These are phyloP conservation scores for Strongylocentrotus purpuratus DNA, from an alignment of 35 echinoderm and acorn worm genomes.

Conservation along the genomic window DNA sequence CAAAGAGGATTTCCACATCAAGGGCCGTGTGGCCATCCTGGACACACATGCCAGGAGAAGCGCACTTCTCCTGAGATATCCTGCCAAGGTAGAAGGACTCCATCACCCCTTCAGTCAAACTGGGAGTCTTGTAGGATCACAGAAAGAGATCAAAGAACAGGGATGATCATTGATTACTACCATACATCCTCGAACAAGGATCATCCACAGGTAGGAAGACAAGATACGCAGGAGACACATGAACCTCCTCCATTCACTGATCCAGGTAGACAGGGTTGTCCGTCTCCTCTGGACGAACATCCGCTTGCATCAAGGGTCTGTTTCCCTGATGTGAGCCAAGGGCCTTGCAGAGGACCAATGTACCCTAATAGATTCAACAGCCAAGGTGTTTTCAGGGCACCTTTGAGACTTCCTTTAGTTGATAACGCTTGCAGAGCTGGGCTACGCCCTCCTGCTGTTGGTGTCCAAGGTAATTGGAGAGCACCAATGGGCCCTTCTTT, in stretches of 20 bases:
- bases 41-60: not conserved
- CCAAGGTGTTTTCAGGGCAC: not conserved
- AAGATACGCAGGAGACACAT: not conserved
- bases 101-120: not conserved
- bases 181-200: not conserved
- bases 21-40: not conserved
- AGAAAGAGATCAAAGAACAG: not conserved
- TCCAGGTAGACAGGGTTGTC: not conserved
- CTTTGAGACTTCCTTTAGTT: not conserved
- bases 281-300: not conserved
- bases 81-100: not conserved
- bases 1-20: not conserved
- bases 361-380: not conserved
- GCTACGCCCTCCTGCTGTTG: not conserved
- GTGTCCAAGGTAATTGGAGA: not conserved
- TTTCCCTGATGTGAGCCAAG: not conserved
- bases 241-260: not conserved
- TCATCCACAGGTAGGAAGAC: not conserved
- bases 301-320: not conserved
- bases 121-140: slow-evolving; percentile 2
- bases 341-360: not conserved
- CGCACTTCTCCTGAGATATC: not conserved
- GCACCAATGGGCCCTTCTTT: not conserved
- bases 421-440: not conserved
- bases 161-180: not conserved